Evolutionary conservation across 2,113 vertebrate genomes (phyloP), one percentile per base, ranked within the genome.

Genomic region (Numenius arquata): DNA sequence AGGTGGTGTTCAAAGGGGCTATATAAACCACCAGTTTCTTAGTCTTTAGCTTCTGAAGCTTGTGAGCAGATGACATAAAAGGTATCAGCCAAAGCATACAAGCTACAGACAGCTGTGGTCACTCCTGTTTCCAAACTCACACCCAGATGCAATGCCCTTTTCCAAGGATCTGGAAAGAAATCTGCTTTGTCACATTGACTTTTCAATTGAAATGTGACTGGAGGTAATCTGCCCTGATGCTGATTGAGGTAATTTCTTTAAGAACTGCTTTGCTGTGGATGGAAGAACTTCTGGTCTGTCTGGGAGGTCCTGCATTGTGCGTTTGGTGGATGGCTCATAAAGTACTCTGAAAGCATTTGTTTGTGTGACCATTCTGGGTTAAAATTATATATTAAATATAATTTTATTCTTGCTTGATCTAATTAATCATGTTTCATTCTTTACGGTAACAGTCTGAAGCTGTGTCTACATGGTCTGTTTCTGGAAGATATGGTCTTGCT

Each of bases 1-100:
- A 77, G 22, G 16, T 1, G 2, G 3, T 27, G 12, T 53, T 81
- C 20, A 78, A 70, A 62, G 11, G 5, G 4, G 6, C 18, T 66
- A 22, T n/a, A 34, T 48, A 53, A 77, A 18, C 2, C 4, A 32
- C 38, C 30, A 23, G 16, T 48, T 89, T 86, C 38, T 59, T 52
- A 73, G 29, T 88, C 41, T 23, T 62, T 67, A 56, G 30, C 14
- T 75, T 16, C 27, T 82, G 53, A 74, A 38, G 13, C 5, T 85
- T 50, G n/a, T 26, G 36, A 83, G 8, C 6, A 85, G 62, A 48
- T 36, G 11, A 68, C 6, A 8, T 11, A 27, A 79, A 59, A 79
- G 3, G 1, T 56, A 65, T 50, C 38, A 55, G 6, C 2, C 22
- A 73, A 80, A 80, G 12, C 10, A n/a, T 3, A n/a, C 0, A 2